Conservation (phyloP, 2,113 vertebrate genomes). For the Tachuris rubrigastra region DNA sequence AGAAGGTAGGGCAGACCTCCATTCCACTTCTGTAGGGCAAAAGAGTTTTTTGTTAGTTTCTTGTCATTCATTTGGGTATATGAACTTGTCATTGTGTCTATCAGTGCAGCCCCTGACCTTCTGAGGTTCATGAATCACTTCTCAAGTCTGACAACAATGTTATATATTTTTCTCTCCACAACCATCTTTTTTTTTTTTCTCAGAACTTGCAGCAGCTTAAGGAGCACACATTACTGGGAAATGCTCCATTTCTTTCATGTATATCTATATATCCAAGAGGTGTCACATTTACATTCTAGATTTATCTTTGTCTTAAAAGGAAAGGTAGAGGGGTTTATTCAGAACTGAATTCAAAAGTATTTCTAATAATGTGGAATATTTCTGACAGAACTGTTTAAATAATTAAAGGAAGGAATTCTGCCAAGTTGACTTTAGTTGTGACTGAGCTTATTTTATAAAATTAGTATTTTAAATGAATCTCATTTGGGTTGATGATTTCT, state of each 20-base stretch:
- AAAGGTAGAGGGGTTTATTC: background rate
- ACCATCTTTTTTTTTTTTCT: background rate
- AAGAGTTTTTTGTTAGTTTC: background rate
- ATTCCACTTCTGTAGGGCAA: background rate
- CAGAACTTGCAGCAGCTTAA: background rate
- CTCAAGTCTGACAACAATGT: background rate
- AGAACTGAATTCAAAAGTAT: background rate
- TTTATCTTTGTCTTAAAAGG: background rate
- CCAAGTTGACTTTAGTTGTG: constrained; percentile 3
- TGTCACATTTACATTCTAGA: background rate
- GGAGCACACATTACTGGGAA: background rate
- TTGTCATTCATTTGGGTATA: background rate
- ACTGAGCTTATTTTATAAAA: constrained; percentile 26
- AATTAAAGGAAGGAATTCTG: constrained; percentile 2
- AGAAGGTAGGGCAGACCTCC: background rate
- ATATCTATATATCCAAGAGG: background rate
- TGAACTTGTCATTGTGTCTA: background rate
- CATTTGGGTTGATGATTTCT: background rate
- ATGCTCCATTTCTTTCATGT: background rate
- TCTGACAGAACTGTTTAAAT: constrained; percentile 13
- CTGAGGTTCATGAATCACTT: background rate
- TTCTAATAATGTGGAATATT: background rate
- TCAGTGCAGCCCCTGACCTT: background rate
- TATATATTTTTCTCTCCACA: background rate
- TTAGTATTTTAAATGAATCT: background rate